Evolutionary conservation across 2,113 vertebrate genomes (phyloP), one percentile per base, ranked within the genome.

Genomic region (Rhodinocichla rosea): DNA sequence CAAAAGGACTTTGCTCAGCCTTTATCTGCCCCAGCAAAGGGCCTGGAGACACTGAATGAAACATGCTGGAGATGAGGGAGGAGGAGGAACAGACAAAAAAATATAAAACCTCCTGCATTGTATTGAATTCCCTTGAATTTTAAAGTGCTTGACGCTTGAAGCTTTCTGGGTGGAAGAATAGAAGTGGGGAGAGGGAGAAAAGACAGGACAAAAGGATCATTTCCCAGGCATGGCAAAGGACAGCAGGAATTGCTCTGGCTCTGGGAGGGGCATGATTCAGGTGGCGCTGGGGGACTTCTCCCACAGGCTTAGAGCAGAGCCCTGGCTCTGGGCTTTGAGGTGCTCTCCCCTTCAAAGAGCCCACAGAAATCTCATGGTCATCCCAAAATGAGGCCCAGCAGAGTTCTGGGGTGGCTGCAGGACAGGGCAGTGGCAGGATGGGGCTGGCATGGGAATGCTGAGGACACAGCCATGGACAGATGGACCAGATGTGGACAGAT

Each of bases 1-100:
- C 56, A 62, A 52, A 79, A 91, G 55, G 45, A 50, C 55, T 86
- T 78, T 49, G 23, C 77, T 90, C 57, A 27, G 73, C 55, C 30
- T 90, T 96, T 92, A 42, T 91, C 56, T 77, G 42, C 57, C 89
- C 50, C 47, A 57, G 42, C 26, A 83, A 94, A 94, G 77, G 64
- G n/a, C 60, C 68, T 33, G 60, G 63, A 94, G 69, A 26, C 18
- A 26, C 35, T 7, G 52, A 55, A 19, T 69, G 83, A 95, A 93
- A 90, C 68, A 53, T 32, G 21, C 60, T 10, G 8, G 78, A 56
- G 69, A 91, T 90, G 85, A 90, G 88, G 85, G 78, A 90, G 94
- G 90, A 94, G 94, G 94, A 95, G 82, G 85, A 82, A 82, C 83
- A 89, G 15, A 73, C 3, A 40, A 76, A 70, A 45, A 53, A 35